These are phyloP conservation scores for Kryphioiulus occultus DNA, from an alignment of 2,888 invertebrate species.

Conservation along the genomic window DNA sequence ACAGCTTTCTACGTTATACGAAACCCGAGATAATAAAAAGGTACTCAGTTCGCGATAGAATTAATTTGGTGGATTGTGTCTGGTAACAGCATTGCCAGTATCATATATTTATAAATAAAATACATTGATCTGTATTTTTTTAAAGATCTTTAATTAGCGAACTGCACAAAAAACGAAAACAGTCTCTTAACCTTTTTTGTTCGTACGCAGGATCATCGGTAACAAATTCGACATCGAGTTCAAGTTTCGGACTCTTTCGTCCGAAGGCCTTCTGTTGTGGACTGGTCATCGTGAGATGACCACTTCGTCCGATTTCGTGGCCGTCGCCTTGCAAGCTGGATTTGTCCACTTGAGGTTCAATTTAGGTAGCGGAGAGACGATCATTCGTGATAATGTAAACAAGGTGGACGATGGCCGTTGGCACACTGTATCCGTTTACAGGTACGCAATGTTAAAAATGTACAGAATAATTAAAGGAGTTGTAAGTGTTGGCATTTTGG, in stretches of 20 bases:
- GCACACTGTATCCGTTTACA: conserved; percentile 70
- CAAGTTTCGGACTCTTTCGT: conserved; percentile 76
- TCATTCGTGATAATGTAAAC: conserved; percentile 83
- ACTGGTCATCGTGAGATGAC: conserved; percentile 74
- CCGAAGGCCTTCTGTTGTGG: conserved; percentile 83
- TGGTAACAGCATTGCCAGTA: background rate
- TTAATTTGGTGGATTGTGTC: background rate
- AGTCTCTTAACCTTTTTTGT: background rate
- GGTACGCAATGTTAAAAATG: background rate
- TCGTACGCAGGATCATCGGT: conserved; percentile 73
- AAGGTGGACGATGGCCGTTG: conserved; percentile 88
- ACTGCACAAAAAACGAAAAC: background rate
- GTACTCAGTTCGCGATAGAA: conserved; percentile 62
- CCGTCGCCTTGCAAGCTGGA: conserved; percentile 82
- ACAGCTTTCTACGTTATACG: conserved; percentile 85
- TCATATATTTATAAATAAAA: background rate
- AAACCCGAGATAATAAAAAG: conserved; percentile 86
- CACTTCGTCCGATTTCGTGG: conserved; percentile 76
- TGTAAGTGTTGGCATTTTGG: background rate
- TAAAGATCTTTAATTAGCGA: background rate
- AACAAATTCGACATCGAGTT: conserved; percentile 88
- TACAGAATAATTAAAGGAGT: too few relatives aligned
- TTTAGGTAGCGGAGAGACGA: conserved; percentile 85
- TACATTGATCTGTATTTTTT: background rate
- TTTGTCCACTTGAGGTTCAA: conserved; percentile 80